These are phyloP conservation scores for Stratiomys singularior DNA, from an alignment of 2,888 invertebrate genomes.

Conservation along the genomic window DNA sequence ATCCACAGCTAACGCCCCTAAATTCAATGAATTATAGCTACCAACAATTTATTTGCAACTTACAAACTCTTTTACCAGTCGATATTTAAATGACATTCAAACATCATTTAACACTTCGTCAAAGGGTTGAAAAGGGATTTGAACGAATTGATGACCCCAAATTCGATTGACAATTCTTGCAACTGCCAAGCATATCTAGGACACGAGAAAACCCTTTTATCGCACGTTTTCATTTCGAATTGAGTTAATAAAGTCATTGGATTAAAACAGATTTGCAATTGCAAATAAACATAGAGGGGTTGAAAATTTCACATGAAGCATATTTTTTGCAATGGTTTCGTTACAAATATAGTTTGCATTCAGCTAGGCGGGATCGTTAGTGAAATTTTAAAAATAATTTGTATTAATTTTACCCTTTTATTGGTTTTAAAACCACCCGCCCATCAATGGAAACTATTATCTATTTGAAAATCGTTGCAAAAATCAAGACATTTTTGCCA, in stretches of 20 bases:
- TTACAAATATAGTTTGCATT: background rate
- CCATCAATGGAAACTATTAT: no score
- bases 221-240: background rate
- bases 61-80: background rate
- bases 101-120: background rate
- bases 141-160: background rate
- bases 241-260: conserved; percentile 41
- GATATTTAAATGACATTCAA: background rate
- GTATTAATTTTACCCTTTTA: no score
- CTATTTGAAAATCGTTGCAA: no score
- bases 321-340: background rate
- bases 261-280: conserved; percentile 24
- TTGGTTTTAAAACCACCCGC: background rate
- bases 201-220: background rate
- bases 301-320: background rate
- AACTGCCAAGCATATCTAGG: background rate
- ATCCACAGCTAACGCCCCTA: no score
- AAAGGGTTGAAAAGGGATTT: no score
- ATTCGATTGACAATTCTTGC: background rate
- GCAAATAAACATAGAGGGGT: conserved; percentile 2
- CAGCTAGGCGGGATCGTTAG: no score
- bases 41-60: no score
- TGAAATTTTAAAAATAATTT: background rate
- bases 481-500: no score
- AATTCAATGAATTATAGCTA: no score